Conservation (phyloP, 2,888 invertebrate species). For the Timema cristinae region DNA sequence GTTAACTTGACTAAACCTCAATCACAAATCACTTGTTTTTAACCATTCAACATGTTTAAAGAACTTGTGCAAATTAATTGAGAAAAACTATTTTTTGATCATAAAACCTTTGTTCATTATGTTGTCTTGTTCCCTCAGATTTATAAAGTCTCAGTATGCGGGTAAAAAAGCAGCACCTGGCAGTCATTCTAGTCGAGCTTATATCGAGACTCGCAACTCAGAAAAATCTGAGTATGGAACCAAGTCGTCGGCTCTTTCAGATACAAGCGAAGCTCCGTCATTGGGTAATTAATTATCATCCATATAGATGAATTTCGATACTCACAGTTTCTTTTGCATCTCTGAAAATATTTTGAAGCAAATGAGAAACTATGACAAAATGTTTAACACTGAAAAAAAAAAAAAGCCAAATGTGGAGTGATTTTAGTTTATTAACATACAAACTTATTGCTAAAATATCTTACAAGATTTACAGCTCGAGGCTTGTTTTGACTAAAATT, state of each 20-base stretch:
- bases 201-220: slow-evolving; percentile 54
- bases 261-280: slow-evolving; percentile 90
- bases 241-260: slow-evolving; percentile 84
- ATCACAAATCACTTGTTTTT: background rate
- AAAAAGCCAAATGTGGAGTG: no score
- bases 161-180: slow-evolving; percentile 74
- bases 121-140: slow-evolving; percentile 51
- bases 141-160: slow-evolving; percentile 80
- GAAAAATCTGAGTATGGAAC: slow-evolving; percentile 72
- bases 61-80: slow-evolving; percentile 4
- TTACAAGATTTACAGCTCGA: no score
- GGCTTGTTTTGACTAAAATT: no score
- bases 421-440: no score
- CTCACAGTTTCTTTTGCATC: no score
- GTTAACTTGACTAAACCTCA: background rate
- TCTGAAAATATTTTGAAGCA: no score
- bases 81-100: background rate
- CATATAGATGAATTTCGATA: no score
- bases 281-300: slow-evolving; percentile 47
- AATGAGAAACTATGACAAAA: no score
- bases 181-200: slow-evolving; percentile 80
- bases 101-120: background rate
- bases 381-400: no score
- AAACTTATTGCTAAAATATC: no score
- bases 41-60: background rate